Evolutionary conservation across 1,140 invertebrate species (phyloP).

Genomic region (Laodelphax striatellus): DNA sequence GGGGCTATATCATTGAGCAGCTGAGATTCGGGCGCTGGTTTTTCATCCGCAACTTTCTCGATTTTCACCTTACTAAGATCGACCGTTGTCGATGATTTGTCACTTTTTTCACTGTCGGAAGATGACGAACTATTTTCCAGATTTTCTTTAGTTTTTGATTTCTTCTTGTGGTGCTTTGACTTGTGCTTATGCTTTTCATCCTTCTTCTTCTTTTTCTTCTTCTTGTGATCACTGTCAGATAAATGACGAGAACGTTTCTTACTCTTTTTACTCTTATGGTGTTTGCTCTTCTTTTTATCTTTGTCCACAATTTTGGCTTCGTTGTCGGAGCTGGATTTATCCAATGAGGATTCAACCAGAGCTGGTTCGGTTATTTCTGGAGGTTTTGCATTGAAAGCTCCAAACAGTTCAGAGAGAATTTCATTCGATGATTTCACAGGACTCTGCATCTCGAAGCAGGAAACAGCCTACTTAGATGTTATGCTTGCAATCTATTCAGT

Average conservation of each 20-base stretch:
- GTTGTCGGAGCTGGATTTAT: constrained; percentile 39
- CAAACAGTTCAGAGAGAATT: constrained; percentile 65
- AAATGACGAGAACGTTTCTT: constrained; percentile 1
- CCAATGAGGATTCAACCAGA: constrained; percentile 30
- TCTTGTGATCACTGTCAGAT: neutral
- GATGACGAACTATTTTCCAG: constrained; percentile 21
- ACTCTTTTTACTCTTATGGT: constrained; percentile 18
- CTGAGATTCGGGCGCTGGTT: constrained; percentile 8
- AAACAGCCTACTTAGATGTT: too few relatives aligned
- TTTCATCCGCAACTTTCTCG: constrained; percentile 12
- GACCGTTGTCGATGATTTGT: constrained; percentile 23
- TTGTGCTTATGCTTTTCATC: constrained; percentile 27
- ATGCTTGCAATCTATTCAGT: too few relatives aligned
- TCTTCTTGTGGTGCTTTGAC: constrained; percentile 40
- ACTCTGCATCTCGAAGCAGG: too few relatives aligned
- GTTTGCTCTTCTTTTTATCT: constrained; percentile 27
- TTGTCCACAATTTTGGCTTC: constrained; percentile 29
- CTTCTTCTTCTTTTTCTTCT: constrained; percentile 11
- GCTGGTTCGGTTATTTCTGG: constrained; percentile 17
- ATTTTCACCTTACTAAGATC: constrained; percentile 8
- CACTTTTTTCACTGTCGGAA: constrained; percentile 33
- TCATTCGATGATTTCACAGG: constrained; percentile 55
- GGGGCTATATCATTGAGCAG: neutral
- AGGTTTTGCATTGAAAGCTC: constrained; percentile 47
- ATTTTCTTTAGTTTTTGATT: constrained; percentile 40